A percentile compares a stretch with the other conserved stretches of the same genome.
phyloP scores from a whole-genome alignment of 2,888 invertebrate species.

The Hydrotaea cyrtoneurina region DNA sequence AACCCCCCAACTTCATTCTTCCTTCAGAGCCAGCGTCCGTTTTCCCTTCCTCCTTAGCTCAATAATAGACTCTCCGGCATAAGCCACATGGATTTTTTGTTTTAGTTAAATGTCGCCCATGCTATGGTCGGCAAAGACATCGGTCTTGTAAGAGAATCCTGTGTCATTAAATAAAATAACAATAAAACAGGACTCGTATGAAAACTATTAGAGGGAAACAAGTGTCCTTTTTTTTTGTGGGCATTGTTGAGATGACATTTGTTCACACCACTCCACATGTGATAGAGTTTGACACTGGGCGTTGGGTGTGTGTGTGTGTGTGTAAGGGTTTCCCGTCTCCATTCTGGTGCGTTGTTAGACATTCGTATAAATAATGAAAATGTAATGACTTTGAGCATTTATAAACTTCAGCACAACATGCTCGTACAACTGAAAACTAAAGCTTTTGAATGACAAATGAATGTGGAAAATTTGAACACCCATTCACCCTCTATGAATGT shows the following conservation, averaged over 20 bases:
- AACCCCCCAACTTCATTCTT: slow-evolving; percentile 6
- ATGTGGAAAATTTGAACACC: slow-evolving; percentile 67
- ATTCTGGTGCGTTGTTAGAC: slow-evolving; percentile 67
- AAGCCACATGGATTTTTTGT: slow-evolving; percentile 25
- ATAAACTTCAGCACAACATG: slow-evolving; percentile 74
- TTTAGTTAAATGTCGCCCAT: slow-evolving; percentile 33
- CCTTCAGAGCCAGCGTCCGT: too few relatives aligned
- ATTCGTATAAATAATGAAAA: slow-evolving; percentile 78
- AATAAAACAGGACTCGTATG: slow-evolving; percentile 58
- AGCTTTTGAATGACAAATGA: slow-evolving; percentile 78
- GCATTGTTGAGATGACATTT: slow-evolving; percentile 6
- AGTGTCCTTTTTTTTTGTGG: slow-evolving; percentile 52
- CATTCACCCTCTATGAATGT: slow-evolving; percentile 46
- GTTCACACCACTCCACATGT: slow-evolving; percentile 37
- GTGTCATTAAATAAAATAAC: slow-evolving; percentile 62
- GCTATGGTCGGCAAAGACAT: neutral
- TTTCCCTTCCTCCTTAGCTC: neutral
- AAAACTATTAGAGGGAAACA: slow-evolving; percentile 56
- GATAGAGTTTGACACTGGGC: slow-evolving; percentile 40
- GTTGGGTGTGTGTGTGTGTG: slow-evolving; percentile 28
- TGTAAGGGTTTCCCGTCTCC: neutral
- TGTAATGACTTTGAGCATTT: slow-evolving; percentile 78
- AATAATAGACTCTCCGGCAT: neutral
- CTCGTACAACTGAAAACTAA: slow-evolving; percentile 69
- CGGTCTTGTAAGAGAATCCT: slow-evolving; percentile 60